Percentiles rank a stretch among this genome's conserved stretches.
Evolutionary conservation across 2,113 vertebrate species (phyloP).

Genomic region (Actenoides lindsayi): DNA sequence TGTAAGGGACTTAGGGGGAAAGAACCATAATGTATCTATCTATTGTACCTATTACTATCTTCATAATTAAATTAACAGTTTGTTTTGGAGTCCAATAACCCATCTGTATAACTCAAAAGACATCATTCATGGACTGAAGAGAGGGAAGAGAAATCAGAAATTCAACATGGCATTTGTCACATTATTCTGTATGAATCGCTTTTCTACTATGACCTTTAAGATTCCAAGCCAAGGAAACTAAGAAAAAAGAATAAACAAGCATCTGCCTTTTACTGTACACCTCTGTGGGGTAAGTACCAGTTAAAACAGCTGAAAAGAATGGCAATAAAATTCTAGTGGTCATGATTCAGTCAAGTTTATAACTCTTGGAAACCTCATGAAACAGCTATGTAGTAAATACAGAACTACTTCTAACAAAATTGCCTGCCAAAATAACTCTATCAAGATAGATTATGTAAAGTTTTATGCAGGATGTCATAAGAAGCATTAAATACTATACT

Average conservation of each 20-base stretch:
- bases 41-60: not conserved
- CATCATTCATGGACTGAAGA: not conserved
- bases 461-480: not conserved
- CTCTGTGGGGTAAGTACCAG: slow-evolving; percentile 27
- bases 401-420: slow-evolving; percentile 36
- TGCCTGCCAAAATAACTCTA: slow-evolving; percentile 29
- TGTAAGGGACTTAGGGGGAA: not conserved
- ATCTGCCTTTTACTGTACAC: slow-evolving; percentile 32
- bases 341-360: slow-evolving; percentile 54
- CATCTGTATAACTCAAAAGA: not conserved
- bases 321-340: slow-evolving; percentile 40
- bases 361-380: slow-evolving; percentile 35
- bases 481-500: not conserved
- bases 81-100: not conserved
- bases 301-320: slow-evolving; percentile 51
- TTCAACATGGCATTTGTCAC: not conserved
- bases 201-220: slow-evolving; percentile 5
- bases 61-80: not conserved
- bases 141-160: not conserved
- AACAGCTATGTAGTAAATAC: not conserved
- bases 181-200: not conserved
- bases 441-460: not conserved
- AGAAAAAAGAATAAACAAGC: slow-evolving; percentile 17
- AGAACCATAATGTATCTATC: not conserved
- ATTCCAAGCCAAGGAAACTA: not conserved